A percentile compares a stretch with the other conserved stretches of the same genome.
Conservation (phyloP, 2,113 vertebrate species). For the Paramormyrops kingsleyae region DNA sequence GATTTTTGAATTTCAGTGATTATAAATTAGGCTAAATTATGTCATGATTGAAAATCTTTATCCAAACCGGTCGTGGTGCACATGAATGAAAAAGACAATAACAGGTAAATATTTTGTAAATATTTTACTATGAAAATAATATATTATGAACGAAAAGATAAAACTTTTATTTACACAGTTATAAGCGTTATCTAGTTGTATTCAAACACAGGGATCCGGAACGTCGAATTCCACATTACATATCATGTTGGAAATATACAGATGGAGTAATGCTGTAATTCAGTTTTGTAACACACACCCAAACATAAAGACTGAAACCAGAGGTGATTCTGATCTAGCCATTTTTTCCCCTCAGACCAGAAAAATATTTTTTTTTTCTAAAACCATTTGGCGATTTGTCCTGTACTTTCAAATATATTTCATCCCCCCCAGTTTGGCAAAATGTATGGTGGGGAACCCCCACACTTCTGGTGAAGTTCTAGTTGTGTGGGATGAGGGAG, state of each 20-base stretch:
- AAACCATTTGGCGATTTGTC: not conserved
- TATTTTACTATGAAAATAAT: conserved; percentile 38
- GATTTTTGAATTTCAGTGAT: not conserved
- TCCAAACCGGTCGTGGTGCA: conserved; percentile 38
- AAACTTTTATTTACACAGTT: conserved; percentile 32
- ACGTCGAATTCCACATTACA: not conserved
- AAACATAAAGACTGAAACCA: not conserved
- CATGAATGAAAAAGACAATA: conserved; percentile 47
- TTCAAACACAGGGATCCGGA: not conserved
- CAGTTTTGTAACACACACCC: not conserved
- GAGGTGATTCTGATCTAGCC: not conserved
- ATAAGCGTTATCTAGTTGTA: conserved; percentile 25
- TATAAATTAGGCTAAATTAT: not conserved
- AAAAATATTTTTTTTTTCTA: not conserved
- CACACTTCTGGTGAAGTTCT: not conserved
- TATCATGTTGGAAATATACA: not conserved
- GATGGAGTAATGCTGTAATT: not conserved
- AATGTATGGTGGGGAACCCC: not conserved
- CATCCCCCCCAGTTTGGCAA: not conserved
- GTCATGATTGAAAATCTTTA: not conserved
- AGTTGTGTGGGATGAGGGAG: not conserved
- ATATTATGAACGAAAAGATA: conserved; percentile 19
- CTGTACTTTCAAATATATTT: not conserved
- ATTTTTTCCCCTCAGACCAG: not conserved
- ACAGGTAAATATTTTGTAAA: not conserved